Base-by-base conservation (phyloP, 2,113 vertebrate genomes). In the Aramus guarauna region DNA sequence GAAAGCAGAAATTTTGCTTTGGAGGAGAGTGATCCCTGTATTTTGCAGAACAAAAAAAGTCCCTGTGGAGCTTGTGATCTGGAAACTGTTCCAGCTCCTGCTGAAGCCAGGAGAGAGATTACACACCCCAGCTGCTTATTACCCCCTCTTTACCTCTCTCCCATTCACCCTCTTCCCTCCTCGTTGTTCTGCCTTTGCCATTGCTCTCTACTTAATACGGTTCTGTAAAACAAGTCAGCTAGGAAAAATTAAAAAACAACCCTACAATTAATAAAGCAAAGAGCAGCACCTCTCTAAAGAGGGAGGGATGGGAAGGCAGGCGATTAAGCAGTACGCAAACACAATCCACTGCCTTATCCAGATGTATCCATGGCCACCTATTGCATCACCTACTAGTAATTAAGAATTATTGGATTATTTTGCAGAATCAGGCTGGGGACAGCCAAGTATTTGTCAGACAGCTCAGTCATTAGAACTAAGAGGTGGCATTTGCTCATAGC, bases 1-100 rank as follows among this genome's bases (percentile, higher is more conserved):
- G 68, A 96, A 96, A 96, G n/a, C 55, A 92, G 93, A 92, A 92
- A 88, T 62, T 77, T 73, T 88, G 34, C 39, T 95, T 85, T 74
- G 71, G 59, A 88, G 52, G 20, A 88, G 48, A 94, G 56, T 2
- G 5, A 66, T 74, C 63, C 32, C n/a, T 88, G 3, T 45, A 58
- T 62, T 90, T 62, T 86, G 24, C 63, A 91, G 64, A 75, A 36
- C 41, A 88, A 34, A 77, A 84, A 48, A 91, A 62, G 11, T 86
- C 83, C 32, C 59, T 80, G 52, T 74, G 37, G 37, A 86, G 60
- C 12, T 37, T n/a, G 5, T 63, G 73, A 77, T 63, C n/a, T 63
- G 60, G 37, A 92, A 94, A 84, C 20, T 58, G 7, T 73, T 74
- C 39, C 47, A 91, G 77, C 37, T 83, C 82, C 72, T 94, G 82